Base-by-base conservation (phyloP, 2,113 vertebrate species). In the Ahaetulla prasina region DNA sequence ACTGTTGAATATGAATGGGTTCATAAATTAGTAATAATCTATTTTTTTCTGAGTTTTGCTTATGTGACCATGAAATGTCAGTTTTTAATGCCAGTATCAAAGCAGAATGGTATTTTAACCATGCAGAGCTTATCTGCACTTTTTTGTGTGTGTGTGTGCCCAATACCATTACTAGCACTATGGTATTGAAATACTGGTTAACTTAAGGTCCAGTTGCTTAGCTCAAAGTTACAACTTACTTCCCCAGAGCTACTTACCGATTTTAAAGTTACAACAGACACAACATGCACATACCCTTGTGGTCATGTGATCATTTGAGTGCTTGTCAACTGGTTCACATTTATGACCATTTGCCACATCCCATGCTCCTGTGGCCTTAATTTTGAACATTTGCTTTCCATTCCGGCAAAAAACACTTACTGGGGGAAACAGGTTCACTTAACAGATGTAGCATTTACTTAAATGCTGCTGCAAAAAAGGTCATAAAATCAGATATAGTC, bases 11-110 rank as follows among this genome's bases (percentile, higher is more conserved):
- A 3, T 27, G 53, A 93, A 50, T 45, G 47, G 12, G 0, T 3
- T 89, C 1, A 14, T 91, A 43, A 91, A 91, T 52, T 11, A 92
- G 16, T 89, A 1, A 0, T 49, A 50, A 39, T 16, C 50, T 90
- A 47, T 55, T 25, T 88, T 55, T 80, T n/a, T n/a, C n/a, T n/a
- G n/a, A n/a, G 3, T 92, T 86, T 87, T 23, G 47, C 45, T 57
- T 25, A 11, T 92, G 30, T 27, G 85, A 45, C 89, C 94, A 85
- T 47, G 47, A 84, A 95, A 91, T 94, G 52, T 91, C 74, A 92
- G 16, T 49, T 43, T 74, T 39, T 74, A 74, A 74, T 74, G n/a
- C 68, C n/a, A 39, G 16, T 35, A 18, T 74, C 14, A 35, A 74
- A 74, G 68, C 86, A 80, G 9, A 80, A 25, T 45, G 87, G 6